phyloP scores from a whole-genome alignment of 1,140 invertebrate species.

The Pseudobourletiella spinata region DNA sequence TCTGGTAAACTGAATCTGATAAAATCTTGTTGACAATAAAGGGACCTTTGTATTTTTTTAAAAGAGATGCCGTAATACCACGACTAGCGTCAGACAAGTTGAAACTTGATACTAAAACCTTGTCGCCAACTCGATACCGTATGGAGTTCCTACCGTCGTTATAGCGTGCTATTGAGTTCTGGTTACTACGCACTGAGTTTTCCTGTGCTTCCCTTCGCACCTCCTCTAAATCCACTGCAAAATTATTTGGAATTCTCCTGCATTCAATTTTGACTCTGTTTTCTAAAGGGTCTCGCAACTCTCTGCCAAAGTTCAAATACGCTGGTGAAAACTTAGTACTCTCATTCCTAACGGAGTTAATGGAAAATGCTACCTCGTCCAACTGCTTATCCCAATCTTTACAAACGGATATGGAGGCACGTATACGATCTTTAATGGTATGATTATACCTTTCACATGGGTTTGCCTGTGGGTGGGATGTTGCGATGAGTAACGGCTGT shows the following conservation, averaged over 20 bases:
- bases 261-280: not conserved
- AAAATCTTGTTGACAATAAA: not conserved
- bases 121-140: not conserved
- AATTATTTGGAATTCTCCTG: too few species aligned
- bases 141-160: not conserved
- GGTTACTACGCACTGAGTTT: too few species aligned
- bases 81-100: not conserved
- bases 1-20: too few species aligned
- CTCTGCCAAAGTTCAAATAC: not conserved
- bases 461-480: constrained; percentile 32
- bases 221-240: not conserved
- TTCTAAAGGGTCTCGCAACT: constrained; percentile 1
- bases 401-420: constrained; percentile 18
- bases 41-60: not conserved
- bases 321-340: constrained; percentile 40
- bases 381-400: constrained; percentile 38
- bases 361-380: constrained; percentile 40
- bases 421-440: constrained; percentile 22
- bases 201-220: not conserved
- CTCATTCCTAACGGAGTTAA: constrained; percentile 40
- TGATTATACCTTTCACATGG: constrained; percentile 21
- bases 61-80: not conserved
- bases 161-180: too few species aligned
- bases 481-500: constrained; percentile 11
- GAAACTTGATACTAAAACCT: not conserved